A percentile compares a stretch with the other conserved stretches of the same genome.
phyloP scores from a whole-genome alignment of 2,888 invertebrate genomes.

The Amiota mariae region DNA sequence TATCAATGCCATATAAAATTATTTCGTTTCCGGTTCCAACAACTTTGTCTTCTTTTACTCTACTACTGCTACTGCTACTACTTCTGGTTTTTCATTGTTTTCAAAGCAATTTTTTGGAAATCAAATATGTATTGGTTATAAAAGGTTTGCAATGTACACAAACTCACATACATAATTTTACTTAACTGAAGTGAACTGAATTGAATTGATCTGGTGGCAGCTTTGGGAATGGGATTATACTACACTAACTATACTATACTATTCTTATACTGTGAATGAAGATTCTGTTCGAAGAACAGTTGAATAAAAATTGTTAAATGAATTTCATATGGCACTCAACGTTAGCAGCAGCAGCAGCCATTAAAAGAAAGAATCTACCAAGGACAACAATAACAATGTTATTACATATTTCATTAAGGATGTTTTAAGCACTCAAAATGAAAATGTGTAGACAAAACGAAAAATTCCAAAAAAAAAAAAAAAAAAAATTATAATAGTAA shows the following conservation, averaged over 20 bases:
- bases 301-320: conserved; percentile 2
- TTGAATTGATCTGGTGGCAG: background rate
- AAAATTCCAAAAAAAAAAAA: background rate
- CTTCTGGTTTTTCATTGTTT: too few species aligned
- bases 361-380: background rate
- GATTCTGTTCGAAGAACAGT: background rate
- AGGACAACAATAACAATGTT: conserved; percentile 8
- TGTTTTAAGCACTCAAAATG: conserved; percentile 14
- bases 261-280: too few species aligned
- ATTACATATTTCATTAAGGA: conserved; percentile 29
- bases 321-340: conserved; percentile 8
- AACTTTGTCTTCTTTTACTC: background rate
- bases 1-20: conserved; percentile 4
- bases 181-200: too few species aligned
- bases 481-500: background rate
- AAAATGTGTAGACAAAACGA: background rate
- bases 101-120: background rate
- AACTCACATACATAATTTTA: background rate
- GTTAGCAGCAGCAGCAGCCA: background rate
- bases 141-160: conserved; percentile 1
- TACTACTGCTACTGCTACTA: too few species aligned
- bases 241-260: too few species aligned
- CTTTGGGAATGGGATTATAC: too few species aligned
- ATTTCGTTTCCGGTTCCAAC: conserved; percentile 15
- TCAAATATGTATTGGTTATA: conserved; percentile 18